Evolutionary conservation across 2,888 invertebrate species (phyloP).

Genomic region (Panorpa germanica): DNA sequence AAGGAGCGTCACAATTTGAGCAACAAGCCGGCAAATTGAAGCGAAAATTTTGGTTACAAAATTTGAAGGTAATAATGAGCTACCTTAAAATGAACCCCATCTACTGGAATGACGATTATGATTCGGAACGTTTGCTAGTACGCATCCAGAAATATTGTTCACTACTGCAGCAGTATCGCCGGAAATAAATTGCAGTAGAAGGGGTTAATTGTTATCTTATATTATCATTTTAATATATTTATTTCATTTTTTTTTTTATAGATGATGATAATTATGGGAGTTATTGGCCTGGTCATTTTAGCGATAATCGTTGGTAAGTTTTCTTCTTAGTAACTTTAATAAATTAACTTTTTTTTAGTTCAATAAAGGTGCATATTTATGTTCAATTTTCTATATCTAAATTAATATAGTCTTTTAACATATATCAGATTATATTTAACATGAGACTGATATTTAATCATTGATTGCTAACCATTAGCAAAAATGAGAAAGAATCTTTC

Average conservation of each 20-base stretch:
- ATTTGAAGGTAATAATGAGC: conserved; percentile 50
- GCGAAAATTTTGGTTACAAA: conserved; percentile 95
- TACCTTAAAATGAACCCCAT: neutral
- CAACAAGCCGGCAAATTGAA: conserved; percentile 94
- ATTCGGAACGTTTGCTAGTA: conserved; percentile 3
- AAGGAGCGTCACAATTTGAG: conserved; percentile 91
- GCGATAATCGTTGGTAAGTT: conserved; percentile 81
- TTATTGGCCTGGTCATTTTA: conserved; percentile 63
- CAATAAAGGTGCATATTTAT: too few species aligned
- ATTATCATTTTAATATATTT: conserved; percentile 6
- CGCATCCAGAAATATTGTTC: conserved; percentile 3
- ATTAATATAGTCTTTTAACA: too few species aligned
- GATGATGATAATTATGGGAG: conserved; percentile 87
- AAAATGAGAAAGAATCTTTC: too few species aligned
- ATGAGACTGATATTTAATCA: too few species aligned
- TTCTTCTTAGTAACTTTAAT: conserved; percentile 7
- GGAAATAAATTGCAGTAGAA: conserved; percentile 5
- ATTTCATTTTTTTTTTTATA: conserved; percentile 23
- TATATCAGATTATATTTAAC: too few species aligned
- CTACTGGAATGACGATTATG: neutral
- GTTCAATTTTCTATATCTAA: too few species aligned
- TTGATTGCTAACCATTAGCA: too few species aligned
- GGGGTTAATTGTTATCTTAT: conserved; percentile 3
- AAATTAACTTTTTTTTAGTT: too few species aligned
- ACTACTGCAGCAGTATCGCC: too few species aligned